A percentile compares a stretch with the other conserved stretches of the same genome.
Evolutionary conservation across 2,113 vertebrate species (phyloP).

Genomic region (Rutilus rutilus): DNA sequence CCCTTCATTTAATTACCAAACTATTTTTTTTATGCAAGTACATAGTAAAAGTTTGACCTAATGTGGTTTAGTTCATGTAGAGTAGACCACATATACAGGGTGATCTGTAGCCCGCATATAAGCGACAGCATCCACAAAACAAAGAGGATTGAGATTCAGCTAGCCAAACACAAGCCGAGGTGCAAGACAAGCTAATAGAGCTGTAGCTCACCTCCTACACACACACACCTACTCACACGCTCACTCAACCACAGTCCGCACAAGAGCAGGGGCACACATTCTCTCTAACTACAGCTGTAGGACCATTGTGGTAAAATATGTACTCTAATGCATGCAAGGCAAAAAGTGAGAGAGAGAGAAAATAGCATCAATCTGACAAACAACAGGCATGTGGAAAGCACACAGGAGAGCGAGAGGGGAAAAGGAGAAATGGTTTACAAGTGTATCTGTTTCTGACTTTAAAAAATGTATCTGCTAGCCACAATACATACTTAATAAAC

Average conservation of each 20-base stretch:
- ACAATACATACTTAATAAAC: neutral
- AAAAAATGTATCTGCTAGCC: neutral
- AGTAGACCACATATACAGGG: constrained; percentile 14
- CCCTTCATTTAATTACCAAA: no score
- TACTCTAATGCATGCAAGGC: constrained; percentile 22
- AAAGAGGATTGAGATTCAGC: constrained; percentile 8
- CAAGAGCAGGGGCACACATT: constrained; percentile 20
- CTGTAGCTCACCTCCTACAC: constrained; percentile 49
- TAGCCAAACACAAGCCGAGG: neutral
- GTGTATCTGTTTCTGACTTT: neutral
- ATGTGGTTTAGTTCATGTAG: neutral
- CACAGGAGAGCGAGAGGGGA: neutral
- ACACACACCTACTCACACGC: constrained; percentile 37
- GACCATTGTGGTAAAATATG: constrained; percentile 7
- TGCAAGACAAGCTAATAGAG: constrained; percentile 20
- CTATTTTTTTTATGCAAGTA: no score
- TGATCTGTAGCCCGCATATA: constrained; percentile 55
- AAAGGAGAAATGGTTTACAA: constrained; percentile 17
- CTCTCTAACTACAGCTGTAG: constrained; percentile 12
- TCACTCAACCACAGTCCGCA: neutral
- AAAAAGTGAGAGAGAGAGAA: constrained; percentile 3
- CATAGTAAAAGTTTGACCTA: no score
- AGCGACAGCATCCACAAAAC: neutral
- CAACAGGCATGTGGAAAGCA: neutral
- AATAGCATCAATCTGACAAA: constrained; percentile 25